Evolutionary conservation across 2,113 vertebrate species (phyloP).

Genomic region (Rhipidura dahli): DNA sequence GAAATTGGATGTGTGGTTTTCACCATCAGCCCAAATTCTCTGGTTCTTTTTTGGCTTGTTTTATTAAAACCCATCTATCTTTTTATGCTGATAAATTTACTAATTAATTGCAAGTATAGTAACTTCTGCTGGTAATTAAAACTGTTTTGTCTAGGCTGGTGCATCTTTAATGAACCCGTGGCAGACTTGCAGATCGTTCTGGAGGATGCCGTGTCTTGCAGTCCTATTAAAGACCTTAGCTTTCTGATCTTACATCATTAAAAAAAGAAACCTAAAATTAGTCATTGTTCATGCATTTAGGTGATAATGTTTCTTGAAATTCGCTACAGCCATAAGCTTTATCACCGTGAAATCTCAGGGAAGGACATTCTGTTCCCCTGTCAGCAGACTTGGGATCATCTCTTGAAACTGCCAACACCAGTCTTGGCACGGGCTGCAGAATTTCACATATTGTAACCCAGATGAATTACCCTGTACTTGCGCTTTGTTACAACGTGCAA

Average conservation of each 20-base stretch:
- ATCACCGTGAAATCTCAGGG: constrained; percentile 12
- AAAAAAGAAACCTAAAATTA: neutral
- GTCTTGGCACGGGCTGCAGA: constrained; percentile 52
- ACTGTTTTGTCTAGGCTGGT: neutral
- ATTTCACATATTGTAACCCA: constrained; percentile 56
- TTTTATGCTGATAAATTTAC: neutral
- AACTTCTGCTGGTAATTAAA: neutral
- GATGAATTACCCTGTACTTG: constrained; percentile 42
- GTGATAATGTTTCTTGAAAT: constrained; percentile 6
- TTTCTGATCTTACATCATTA: neutral
- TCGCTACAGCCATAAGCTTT: neutral
- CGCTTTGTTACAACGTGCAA: constrained; percentile 29
- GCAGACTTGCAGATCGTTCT: neutral
- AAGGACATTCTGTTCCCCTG: constrained; percentile 63
- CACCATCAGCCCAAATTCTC: neutral
- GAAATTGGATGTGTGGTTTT: neutral
- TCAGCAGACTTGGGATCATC: constrained; percentile 61
- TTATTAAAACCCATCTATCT: neutral
- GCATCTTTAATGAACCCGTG: rapidly evolving
- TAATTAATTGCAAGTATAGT: neutral
- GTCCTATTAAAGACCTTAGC: neutral
- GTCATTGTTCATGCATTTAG: constrained; percentile 13
- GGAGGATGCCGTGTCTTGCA: neutral
- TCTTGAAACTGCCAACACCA: constrained; percentile 12
- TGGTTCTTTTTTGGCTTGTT: neutral